phyloP scores from a whole-genome alignment of 2,113 vertebrate species.

The Scopus umbretta region DNA sequence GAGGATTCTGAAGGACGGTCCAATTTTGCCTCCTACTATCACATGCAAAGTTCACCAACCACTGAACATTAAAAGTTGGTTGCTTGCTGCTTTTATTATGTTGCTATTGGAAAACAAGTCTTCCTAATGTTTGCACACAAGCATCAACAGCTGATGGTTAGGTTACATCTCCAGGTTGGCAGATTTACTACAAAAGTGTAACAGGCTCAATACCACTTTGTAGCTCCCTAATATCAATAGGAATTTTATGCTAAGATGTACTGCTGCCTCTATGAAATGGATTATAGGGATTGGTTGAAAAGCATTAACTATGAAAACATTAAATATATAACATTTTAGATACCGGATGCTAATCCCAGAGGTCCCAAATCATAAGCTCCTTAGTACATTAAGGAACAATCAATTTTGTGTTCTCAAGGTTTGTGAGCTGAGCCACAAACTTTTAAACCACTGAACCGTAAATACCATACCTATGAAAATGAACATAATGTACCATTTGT shows the following conservation, averaged over 20 bases:
- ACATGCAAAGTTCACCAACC: slow-evolving; percentile 4
- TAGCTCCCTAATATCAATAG: not conserved
- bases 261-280: not conserved
- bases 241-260: not conserved
- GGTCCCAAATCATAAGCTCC: not conserved
- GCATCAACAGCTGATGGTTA: not conserved
- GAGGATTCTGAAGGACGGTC: not conserved
- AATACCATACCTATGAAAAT: not conserved
- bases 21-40: not conserved
- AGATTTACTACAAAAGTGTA: not conserved
- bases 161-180: not conserved
- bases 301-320: not conserved
- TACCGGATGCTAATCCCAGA: not conserved
- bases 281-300: not conserved
- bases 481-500: not conserved
- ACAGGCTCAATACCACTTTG: not conserved
- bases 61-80: slow-evolving; percentile 1
- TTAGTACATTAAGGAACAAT: not conserved
- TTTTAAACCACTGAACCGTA: not conserved
- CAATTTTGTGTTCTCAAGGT: not conserved
- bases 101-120: not conserved
- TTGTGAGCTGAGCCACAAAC: not conserved
- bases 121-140: not conserved
- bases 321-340: not conserved
- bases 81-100: not conserved